phyloP scores from a whole-genome alignment of 2,888 invertebrate genomes.

The Gastracanthus pulcherrimus region DNA sequence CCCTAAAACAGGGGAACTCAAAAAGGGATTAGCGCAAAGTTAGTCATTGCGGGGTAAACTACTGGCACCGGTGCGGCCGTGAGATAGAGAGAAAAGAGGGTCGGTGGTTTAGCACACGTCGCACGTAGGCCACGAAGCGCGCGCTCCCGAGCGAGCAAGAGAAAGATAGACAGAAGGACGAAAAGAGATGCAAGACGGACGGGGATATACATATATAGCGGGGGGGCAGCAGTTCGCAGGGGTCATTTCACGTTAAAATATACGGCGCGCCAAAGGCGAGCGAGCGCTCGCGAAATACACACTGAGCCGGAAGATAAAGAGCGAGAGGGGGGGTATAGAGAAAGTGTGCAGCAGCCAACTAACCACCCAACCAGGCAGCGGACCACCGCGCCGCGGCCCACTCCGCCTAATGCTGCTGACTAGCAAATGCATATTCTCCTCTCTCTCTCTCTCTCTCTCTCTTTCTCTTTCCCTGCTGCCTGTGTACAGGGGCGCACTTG shows the following conservation, averaged over 20 bases:
- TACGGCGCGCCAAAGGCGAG: slow-evolving; percentile 5
- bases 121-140: slow-evolving; percentile 57
- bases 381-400: slow-evolving; percentile 3
- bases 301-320: slow-evolving; percentile 34
- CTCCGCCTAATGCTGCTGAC: slow-evolving; percentile 61
- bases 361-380: slow-evolving; percentile 22
- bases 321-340: background rate
- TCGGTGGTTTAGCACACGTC: slow-evolving; percentile 61
- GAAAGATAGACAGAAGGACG: no score
- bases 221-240: no score
- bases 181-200: slow-evolving; percentile 21
- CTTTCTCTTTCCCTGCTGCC: background rate
- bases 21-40: slow-evolving; percentile 60
- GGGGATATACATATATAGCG: slow-evolving; percentile 1
- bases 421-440: slow-evolving; percentile 56
- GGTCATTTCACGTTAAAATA: slow-evolving; percentile 25
- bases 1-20: slow-evolving; percentile 26
- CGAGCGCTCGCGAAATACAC: slow-evolving; percentile 19
- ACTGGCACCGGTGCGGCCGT: background rate
- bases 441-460: slow-evolving; percentile 26
- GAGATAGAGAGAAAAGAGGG: slow-evolving; percentile 5
- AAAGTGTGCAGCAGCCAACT: slow-evolving; percentile 1
- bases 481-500: background rate
- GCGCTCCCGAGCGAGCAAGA: background rate
- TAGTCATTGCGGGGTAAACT: slow-evolving; percentile 52